Conservation (phyloP, 2,797 vertebrate species). For the Hemibagrus guttatus region DNA sequence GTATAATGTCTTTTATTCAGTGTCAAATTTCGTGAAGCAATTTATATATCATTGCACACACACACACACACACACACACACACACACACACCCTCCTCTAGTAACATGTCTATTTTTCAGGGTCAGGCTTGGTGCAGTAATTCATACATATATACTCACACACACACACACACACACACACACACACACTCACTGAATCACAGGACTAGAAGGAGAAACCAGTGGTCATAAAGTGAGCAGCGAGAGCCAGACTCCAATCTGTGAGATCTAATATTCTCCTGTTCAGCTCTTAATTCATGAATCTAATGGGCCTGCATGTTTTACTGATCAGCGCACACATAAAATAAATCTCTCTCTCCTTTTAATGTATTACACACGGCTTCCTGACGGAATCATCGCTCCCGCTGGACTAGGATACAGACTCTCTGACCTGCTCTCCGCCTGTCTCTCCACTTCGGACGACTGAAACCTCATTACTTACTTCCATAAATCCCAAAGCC, state of each 20-base stretch:
- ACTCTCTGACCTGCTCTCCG: conserved; percentile 2
- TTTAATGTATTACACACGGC: conserved; percentile 22
- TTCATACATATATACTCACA: neutral
- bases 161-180: conserved; percentile 39
- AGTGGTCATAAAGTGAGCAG: conserved; percentile 46
- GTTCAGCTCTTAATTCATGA: conserved; percentile 63
- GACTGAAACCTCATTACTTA: conserved; percentile 15
- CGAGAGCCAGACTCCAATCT: conserved; percentile 58
- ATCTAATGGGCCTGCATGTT: conserved; percentile 61
- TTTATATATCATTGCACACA: neutral
- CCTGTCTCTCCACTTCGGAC: neutral
- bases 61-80: neutral
- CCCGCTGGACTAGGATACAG: conserved; percentile 10
- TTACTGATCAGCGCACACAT: conserved; percentile 62
- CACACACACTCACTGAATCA: conserved; percentile 18
- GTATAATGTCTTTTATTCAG: neutral
- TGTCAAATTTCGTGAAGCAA: neutral
- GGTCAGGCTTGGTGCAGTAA: neutral
- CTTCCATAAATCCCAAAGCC: conserved; percentile 29
- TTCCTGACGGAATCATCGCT: conserved; percentile 17
- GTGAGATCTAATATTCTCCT: conserved; percentile 62
- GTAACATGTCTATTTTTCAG: neutral
- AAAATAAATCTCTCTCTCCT: conserved; percentile 52
- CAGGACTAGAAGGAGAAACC: conserved; percentile 22
- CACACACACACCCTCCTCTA: neutral